Percentiles rank a stretch among this genome's conserved stretches.
Conservation (phyloP, 2,888 invertebrate genomes). For the Drosophila demipolita region DNA sequence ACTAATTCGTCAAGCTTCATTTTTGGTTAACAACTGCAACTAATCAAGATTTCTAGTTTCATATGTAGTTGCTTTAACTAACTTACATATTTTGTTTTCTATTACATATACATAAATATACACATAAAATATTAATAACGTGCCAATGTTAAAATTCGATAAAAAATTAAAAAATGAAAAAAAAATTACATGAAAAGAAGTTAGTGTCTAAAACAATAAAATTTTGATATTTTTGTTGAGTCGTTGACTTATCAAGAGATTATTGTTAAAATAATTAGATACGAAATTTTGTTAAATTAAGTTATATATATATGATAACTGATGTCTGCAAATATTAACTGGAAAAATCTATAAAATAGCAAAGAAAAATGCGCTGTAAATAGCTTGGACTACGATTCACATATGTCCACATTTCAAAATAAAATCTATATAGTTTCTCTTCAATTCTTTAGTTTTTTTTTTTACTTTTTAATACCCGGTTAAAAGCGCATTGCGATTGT, state of each 20-base stretch:
- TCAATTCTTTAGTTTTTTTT: conserved; percentile 12
- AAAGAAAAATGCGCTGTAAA: conserved; percentile 36
- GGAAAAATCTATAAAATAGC: conserved; percentile 17
- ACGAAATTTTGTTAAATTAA: conserved; percentile 57
- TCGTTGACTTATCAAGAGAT: conserved; percentile 44
- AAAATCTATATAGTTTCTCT: neutral
- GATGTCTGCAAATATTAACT: conserved; percentile 18
- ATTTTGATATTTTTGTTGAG: conserved; percentile 49
- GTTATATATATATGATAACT: conserved; percentile 48
- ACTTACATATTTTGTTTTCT: conserved; percentile 58
- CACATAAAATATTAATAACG: conserved; percentile 64
- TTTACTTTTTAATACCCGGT: conserved; percentile 32
- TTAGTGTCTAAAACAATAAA: conserved; percentile 34
- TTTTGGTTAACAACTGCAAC: conserved; percentile 27
- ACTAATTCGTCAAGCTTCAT: conserved; percentile 30
- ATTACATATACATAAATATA: conserved; percentile 42
- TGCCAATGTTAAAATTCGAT: conserved; percentile 71
- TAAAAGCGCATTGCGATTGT: conserved; percentile 41
- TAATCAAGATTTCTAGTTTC: conserved; percentile 42
- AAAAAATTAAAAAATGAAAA: conserved; percentile 23
- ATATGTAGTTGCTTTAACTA: conserved; percentile 25
- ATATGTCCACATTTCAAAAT: neutral
- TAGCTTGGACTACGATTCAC: conserved; percentile 31
- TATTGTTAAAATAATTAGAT: conserved; percentile 45
- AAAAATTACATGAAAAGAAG: conserved; percentile 27